Percentiles rank a stretch among this genome's conserved stretches.
Evolutionary conservation across 2,888 invertebrate species (phyloP).

Genomic region (Argyresthia albistria): DNA sequence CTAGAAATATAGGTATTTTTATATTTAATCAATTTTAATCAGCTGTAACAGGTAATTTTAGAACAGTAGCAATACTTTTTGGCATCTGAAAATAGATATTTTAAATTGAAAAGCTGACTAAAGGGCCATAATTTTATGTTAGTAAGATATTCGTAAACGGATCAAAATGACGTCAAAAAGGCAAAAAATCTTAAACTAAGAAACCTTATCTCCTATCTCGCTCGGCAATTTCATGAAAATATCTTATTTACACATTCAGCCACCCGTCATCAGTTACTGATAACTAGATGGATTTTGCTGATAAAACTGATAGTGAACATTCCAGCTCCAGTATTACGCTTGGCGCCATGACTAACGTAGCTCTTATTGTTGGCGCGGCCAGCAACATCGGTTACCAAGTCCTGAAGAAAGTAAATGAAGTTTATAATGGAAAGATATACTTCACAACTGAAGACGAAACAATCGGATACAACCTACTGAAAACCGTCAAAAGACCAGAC

Average conservation of each 20-base stretch:
- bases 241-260: conserved; percentile 11
- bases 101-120: too few relatives aligned
- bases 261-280: conserved; percentile 35
- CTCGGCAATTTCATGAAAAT: too few relatives aligned
- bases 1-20: too few relatives aligned
- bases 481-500: conserved; percentile 30
- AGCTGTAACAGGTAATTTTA: too few relatives aligned
- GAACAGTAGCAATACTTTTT: too few relatives aligned
- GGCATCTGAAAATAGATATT: too few relatives aligned
- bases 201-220: too few relatives aligned
- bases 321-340: not conserved
- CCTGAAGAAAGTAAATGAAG: conserved; percentile 37
- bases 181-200: too few relatives aligned
- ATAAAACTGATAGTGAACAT: not conserved
- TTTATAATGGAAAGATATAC: conserved; percentile 51
- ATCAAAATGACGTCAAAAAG: too few relatives aligned
- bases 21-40: too few relatives aligned
- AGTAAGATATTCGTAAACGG: too few relatives aligned
- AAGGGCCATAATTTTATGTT: too few relatives aligned
- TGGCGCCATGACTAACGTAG: conserved; percentile 49
- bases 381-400: conserved; percentile 60
- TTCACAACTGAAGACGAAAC: conserved; percentile 56
- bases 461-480: conserved; percentile 44
- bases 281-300: not conserved
- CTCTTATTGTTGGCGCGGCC: conserved; percentile 53